Percentiles rank a stretch among this genome's conserved stretches.
These are phyloP conservation scores for Cryptosula pallasiana DNA, from an alignment of 2,888 invertebrate species.

Conservation along the genomic window DNA sequence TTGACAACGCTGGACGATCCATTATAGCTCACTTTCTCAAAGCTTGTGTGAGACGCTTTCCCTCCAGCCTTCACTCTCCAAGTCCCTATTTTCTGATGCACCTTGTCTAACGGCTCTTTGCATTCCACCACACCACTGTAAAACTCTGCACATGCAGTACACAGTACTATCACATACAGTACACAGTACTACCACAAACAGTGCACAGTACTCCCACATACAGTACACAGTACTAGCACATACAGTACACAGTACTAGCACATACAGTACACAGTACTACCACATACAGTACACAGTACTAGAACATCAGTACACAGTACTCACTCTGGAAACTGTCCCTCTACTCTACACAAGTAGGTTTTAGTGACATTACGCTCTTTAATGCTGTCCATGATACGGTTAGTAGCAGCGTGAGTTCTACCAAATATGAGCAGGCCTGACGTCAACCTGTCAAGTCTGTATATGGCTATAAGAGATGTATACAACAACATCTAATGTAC, in stretches of 20 bases:
- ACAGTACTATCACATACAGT: background rate
- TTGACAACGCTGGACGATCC: slow-evolving; percentile 85
- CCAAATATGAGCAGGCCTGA: slow-evolving; percentile 90
- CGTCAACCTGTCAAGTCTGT: slow-evolving; percentile 91
- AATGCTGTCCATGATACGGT: slow-evolving; percentile 92
- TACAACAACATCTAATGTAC: background rate
- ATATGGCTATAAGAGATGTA: slow-evolving; percentile 61
- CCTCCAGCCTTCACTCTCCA: slow-evolving; percentile 79
- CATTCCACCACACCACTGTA: slow-evolving; percentile 76
- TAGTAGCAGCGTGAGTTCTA: slow-evolving; percentile 83
- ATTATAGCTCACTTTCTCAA: slow-evolving; percentile 82
- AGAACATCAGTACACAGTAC: slow-evolving; percentile 26
- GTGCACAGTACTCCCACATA: too few species aligned
- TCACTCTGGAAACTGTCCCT: slow-evolving; percentile 49
- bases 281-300: background rate
- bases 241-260: background rate
- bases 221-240: too few species aligned
- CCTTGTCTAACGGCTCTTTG: slow-evolving; percentile 82
- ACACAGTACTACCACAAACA: slow-evolving; percentile 30
- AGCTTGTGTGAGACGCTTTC: slow-evolving; percentile 85
- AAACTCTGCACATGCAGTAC: too few species aligned
- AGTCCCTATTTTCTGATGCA: slow-evolving; percentile 92
- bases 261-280: slow-evolving; percentile 28
- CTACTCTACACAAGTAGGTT: slow-evolving; percentile 50
- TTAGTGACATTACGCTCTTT: slow-evolving; percentile 74